Evolutionary conservation across 2,888 invertebrate species (phyloP).

Genomic region (Amaurobius ferox): DNA sequence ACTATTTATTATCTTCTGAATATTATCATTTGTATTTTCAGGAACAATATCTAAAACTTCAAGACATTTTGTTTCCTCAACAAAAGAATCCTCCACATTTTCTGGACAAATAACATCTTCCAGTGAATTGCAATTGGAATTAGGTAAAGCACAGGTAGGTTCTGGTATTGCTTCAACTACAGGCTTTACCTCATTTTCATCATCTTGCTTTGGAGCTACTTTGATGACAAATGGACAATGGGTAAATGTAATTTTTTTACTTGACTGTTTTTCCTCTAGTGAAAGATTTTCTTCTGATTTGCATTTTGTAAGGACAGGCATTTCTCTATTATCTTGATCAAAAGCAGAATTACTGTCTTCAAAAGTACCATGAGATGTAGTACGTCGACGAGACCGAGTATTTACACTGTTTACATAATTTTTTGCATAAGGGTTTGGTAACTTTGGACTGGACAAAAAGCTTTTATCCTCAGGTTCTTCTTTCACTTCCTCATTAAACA

Average conservation of each 20-base stretch:
- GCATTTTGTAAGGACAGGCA: slow-evolving; percentile 44
- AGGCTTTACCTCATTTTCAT: background rate
- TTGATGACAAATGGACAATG: slow-evolving; percentile 56
- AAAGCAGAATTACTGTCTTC: slow-evolving; percentile 19
- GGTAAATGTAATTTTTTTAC: slow-evolving; percentile 25
- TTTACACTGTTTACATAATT: slow-evolving; percentile 84
- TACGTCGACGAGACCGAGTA: slow-evolving; percentile 47
- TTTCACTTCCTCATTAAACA: slow-evolving; percentile 41
- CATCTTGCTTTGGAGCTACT: slow-evolving; percentile 26
- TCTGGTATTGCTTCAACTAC: background rate
- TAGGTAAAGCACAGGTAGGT: background rate
- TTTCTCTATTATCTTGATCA: slow-evolving; percentile 44
- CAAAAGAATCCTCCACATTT: background rate
- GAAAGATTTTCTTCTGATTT: slow-evolving; percentile 55
- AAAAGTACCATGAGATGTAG: slow-evolving; percentile 36
- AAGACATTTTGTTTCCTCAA: slow-evolving; percentile 19
- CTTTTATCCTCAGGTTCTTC: slow-evolving; percentile 2
- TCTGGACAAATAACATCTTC: background rate
- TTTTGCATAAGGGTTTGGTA: slow-evolving; percentile 84
- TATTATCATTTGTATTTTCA: slow-evolving; percentile 33
- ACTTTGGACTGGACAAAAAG: background rate
- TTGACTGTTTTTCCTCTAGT: background rate
- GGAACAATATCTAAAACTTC: slow-evolving; percentile 37
- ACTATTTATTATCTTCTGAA: slow-evolving; percentile 25
- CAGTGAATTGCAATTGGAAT: background rate